Evolutionary conservation across 1,140 invertebrate species (phyloP).

Genomic region (Spodoptera litura): DNA sequence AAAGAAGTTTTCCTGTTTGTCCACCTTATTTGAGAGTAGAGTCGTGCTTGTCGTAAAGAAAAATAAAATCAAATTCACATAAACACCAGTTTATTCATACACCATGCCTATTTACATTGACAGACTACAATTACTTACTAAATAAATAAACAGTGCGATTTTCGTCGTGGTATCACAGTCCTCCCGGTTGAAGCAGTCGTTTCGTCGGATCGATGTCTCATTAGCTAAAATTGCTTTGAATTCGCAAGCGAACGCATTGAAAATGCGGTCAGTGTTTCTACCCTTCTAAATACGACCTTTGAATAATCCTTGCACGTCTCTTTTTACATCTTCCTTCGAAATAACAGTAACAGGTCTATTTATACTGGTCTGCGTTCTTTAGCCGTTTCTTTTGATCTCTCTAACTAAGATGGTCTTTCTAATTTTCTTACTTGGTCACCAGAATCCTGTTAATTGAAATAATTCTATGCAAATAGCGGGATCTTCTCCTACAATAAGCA

Average conservation of each 20-base stretch:
- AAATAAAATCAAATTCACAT: slow-evolving; percentile 20
- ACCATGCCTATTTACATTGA: slow-evolving; percentile 72
- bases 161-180: slow-evolving; percentile 76
- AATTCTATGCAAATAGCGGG: no score
- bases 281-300: slow-evolving; percentile 35
- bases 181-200: slow-evolving; percentile 51
- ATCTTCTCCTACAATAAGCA: no score
- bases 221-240: slow-evolving; percentile 41
- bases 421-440: no score
- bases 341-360: neutral
- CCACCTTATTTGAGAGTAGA: no score
- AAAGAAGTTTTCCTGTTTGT: neutral
- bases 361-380: neutral
- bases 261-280: slow-evolving; percentile 16
- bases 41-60: neutral
- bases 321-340: slow-evolving; percentile 8
- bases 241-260: slow-evolving; percentile 35
- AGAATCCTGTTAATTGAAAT: no score
- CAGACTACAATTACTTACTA: slow-evolving; percentile 66
- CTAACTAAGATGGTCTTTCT: neutral
- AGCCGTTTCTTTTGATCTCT: neutral
- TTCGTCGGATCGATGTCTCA: slow-evolving; percentile 22
- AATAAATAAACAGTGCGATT: slow-evolving; percentile 68
- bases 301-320: slow-evolving; percentile 4
- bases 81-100: slow-evolving; percentile 66